Evolutionary conservation across 2,113 vertebrate species (phyloP), one percentile per base, ranked within the genome.

Genomic region (Bubo scandiacus): DNA sequence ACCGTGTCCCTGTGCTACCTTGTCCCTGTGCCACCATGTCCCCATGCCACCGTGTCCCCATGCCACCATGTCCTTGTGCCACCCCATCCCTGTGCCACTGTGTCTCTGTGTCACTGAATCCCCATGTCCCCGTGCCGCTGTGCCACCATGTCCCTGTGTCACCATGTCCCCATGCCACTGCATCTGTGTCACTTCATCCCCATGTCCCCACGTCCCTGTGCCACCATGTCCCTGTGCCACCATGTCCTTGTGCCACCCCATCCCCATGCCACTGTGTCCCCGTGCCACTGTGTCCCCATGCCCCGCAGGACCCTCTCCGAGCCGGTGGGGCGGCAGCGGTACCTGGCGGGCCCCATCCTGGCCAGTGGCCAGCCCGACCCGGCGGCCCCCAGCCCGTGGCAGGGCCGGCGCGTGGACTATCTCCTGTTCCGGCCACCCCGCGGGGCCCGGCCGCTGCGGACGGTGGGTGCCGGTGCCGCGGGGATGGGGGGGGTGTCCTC

Each of bases 401-500:
- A 96, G 7, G 99, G 99, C 49, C 97, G 98, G 12, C 98, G 98
- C 8, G 93, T 99, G 10, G 99, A 99, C 71, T 99, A 99, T 83
- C 96, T 98, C 79, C 96, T 98, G 20, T 98, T 98, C 92, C 92
- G 98, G 5, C 96, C 98, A 71, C 98, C 32, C 74, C 89, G 86
- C 7, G 80, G 97, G 42, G 80, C 96, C 36, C 80, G 82, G 17
- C 95, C 82, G 45, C 43, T 83, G 91, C 74, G 19, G 18, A 92
- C 91, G 4, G 97, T 97, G 81, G 85, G 94, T 78, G 68, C 36
- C 5, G 43, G 94, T 72, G 66, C 36, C 7, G 43, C 5, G 1
- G 43, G 55, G 43, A 43, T 6, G 15, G 43, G 42, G 43, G 43
- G 43, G 43, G 43, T 15, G 43, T 43, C 43, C 21, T 6, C n/a